phyloP scores from a whole-genome alignment of 1,140 invertebrate species.

The Penaeus chinensis region DNA sequence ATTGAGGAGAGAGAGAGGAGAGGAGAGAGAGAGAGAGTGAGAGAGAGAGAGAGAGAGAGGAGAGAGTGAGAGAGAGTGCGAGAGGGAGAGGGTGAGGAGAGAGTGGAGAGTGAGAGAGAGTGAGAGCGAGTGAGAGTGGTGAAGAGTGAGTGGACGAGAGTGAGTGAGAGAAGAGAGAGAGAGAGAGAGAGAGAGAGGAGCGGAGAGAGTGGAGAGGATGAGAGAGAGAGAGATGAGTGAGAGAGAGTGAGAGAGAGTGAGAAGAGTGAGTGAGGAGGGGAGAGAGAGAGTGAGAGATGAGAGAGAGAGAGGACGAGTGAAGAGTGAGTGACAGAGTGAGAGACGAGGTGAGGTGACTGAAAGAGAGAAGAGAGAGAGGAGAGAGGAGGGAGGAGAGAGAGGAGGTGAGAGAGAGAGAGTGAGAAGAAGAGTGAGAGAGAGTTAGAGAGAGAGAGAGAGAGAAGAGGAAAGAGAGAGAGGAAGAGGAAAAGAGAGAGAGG shows the following conservation, averaged over 20 bases:
- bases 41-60: too few species aligned
- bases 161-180: too few species aligned
- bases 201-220: not conserved
- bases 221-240: not conserved
- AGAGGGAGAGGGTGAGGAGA: not conserved
- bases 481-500: conserved; percentile 6
- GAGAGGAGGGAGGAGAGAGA: conserved; percentile 18
- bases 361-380: not conserved
- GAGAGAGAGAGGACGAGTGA: too few species aligned
- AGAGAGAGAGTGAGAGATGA: not conserved
- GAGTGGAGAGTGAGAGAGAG: not conserved
- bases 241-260: conserved; percentile 1
- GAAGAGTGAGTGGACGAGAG: too few species aligned
- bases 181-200: too few species aligned
- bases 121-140: not conserved
- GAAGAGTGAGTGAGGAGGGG: not conserved
- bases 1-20: too few species aligned
- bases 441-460: not conserved
- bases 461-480: conserved; percentile 31
- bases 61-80: too few species aligned
- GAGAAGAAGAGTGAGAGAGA: too few species aligned
- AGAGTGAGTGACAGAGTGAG: too few species aligned
- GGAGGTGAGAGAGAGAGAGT: not conserved
- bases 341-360: not conserved
- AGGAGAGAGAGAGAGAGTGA: too few species aligned